Base-by-base conservation (phyloP, 1,140 invertebrate genomes). In the Conopomorpha cramerella region DNA sequence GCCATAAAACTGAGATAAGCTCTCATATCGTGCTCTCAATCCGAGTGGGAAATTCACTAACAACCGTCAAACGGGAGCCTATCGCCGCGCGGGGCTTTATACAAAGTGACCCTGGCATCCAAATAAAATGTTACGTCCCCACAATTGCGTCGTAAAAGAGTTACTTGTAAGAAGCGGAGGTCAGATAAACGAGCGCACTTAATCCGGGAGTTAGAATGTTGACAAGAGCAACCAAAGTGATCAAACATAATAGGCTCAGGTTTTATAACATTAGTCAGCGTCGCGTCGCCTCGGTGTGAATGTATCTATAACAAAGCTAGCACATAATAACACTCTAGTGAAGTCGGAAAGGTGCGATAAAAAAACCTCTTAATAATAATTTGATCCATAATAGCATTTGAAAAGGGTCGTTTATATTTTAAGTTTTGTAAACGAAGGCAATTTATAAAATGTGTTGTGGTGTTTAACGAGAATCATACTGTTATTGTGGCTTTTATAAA, bases 321-420 rank as follows among this genome's bases (percentile, higher is more conserved):
- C 56, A 60, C 63, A 68, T 66, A 63, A 66, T 68, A 66, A 66
- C 46, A n/a, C n/a, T n/a, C n/a, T n/a, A n/a, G n/a, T n/a, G n/a
- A n/a, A n/a, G n/a, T n/a, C n/a, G n/a, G n/a, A n/a, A n/a, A n/a
- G n/a, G n/a, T n/a, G n/a, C n/a, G n/a, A n/a, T n/a, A n/a, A n/a
- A n/a, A n/a, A n/a, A n/a, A n/a, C n/a, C n/a, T n/a, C n/a, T n/a
- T n/a, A n/a, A n/a, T n/a, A n/a, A n/a, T n/a, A n/a, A n/a, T n/a
- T n/a, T n/a, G n/a, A n/a, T n/a, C n/a, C n/a, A n/a, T n/a, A n/a
- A n/a, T n/a, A n/a, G n/a, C n/a, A n/a, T n/a, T n/a, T n/a, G n/a
- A n/a, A n/a, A n/a, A n/a, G n/a, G n/a, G n/a, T n/a, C n/a, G n/a
- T n/a, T n/a, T n/a, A n/a, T n/a, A n/a, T n/a, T n/a, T n/a, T n/a